Evolutionary conservation across 35 echinoderm and acorn worm genomes (phyloP), one percentile per base, ranked within the genome.

Genomic region (Amphiura filiformis): DNA sequence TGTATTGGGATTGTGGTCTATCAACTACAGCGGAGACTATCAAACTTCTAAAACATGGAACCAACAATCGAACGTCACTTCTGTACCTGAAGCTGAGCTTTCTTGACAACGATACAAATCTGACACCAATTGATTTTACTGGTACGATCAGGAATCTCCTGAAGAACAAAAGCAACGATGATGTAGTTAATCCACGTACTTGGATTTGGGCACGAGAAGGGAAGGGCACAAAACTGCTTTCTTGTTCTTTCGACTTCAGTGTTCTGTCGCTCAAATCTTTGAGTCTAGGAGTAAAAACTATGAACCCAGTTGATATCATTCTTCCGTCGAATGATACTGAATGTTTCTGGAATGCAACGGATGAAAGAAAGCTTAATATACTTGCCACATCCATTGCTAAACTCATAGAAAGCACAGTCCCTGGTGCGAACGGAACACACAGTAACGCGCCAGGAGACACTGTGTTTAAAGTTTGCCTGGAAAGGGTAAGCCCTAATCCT

Each of bases 171-270:
- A 70, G 28, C 41, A 47, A 47, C 41, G 41, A 47, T 47, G 61
- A 70, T n/a, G 26, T 70, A 15, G 61, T 70, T 70, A 23, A 70
- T 70, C 61, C 61, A n/a, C 17, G 9, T 4, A 70, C 61, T 18
- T 70, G 61, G 61, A 70, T 70, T 15, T 70, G 61, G 61, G 61
- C 61, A n/a, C 7, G 61, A 70, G 61, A 70, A n/a, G 61, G 61
- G 26, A 70, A 70, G 26, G 61, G 61, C 2, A 70, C 61, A 3
- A 70, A 70, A 13, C 61, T 70, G 7, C 26, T 70, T 5, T 13
- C 61, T 15, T 70, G 61, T 30, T 70, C 61, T 30, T 70, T 70
- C 28, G 61, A 70, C 28, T 70, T 70, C 26, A n/a, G 26, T 2
- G 28, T 70, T 30, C 28, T 70, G 2, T 70, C 61, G 26, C 26